Evolutionary conservation across 2,797 vertebrate species (phyloP).

Genomic region (Argya squamiceps): DNA sequence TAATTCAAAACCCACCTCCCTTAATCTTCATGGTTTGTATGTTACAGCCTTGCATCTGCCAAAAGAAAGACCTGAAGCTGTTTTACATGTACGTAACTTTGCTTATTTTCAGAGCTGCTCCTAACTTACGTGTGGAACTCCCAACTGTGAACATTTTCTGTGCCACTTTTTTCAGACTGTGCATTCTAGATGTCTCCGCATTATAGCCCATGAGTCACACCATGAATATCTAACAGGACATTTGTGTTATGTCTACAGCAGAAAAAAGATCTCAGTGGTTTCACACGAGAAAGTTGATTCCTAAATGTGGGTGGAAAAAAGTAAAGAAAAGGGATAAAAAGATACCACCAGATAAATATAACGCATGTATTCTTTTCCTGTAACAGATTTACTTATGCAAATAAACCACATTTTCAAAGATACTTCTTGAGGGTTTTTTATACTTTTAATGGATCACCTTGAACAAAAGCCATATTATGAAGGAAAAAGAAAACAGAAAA

Average conservation of each 20-base stretch:
- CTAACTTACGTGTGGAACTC: neutral
- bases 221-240: neutral
- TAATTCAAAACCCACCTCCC: neutral
- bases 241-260: slow-evolving; percentile 51
- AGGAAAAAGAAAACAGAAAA: slow-evolving; percentile 48
- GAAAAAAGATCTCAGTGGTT: slow-evolving; percentile 21
- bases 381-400: slow-evolving; percentile 12
- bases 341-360: slow-evolving; percentile 4
- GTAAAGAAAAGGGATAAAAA: slow-evolving; percentile 9
- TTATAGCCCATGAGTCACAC: slow-evolving; percentile 24
- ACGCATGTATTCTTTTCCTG: neutral
- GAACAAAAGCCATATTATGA: neutral
- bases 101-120: neutral
- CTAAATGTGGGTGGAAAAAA: slow-evolving; percentile 18
- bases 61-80: neutral
- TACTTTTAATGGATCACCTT: neutral
- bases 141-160: neutral
- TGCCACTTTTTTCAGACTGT: neutral
- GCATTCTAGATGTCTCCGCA: slow-evolving; percentile 3
- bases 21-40: neutral
- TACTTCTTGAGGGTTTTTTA: neutral
- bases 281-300: slow-evolving; percentile 35
- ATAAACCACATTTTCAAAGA: slow-evolving; percentile 18
- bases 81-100: neutral
- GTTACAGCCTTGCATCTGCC: neutral